Percentiles rank a stretch among this genome's conserved stretches.
phyloP scores from a whole-genome alignment of 1,140 invertebrate species.

The Sweltsa coloradensis region DNA sequence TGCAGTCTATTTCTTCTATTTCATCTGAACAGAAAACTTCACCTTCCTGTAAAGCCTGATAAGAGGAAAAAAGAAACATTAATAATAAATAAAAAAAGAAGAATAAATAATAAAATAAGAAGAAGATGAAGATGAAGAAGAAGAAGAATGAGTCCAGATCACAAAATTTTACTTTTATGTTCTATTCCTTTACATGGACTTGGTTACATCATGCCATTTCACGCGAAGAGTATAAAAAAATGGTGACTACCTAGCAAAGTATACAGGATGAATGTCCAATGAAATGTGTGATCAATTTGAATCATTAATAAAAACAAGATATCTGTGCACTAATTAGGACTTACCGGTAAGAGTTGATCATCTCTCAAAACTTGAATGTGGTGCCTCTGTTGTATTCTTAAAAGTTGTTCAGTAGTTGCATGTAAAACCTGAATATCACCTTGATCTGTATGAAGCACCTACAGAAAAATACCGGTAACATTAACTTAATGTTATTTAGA shows the following conservation, averaged over 20 bases:
- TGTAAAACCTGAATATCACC: slow-evolving; percentile 14
- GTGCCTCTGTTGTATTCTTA: slow-evolving; percentile 14
- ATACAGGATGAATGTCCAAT: no score
- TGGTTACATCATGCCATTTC: no score
- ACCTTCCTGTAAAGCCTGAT: neutral
- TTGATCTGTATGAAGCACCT: slow-evolving; percentile 11
- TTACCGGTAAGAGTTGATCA: slow-evolving; percentile 11
- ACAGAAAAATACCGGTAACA: neutral
- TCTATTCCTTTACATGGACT: no score
- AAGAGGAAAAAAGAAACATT: neutral
- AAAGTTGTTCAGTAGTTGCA: slow-evolving; percentile 15
- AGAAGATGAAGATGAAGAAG: no score
- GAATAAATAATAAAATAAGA: neutral
- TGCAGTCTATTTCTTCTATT: neutral
- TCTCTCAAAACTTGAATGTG: slow-evolving; percentile 17
- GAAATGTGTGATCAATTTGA: no score
- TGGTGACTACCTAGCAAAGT: no score
- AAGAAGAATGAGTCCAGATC: no score
- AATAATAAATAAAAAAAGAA: neutral
- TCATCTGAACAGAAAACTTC: neutral
- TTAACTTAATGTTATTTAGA: no score
- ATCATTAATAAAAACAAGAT: no score
- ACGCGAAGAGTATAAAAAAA: no score
- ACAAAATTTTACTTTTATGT: no score
- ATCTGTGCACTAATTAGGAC: neutral